These are phyloP conservation scores for Glyptemys insculpta DNA, from an alignment of 2,797 vertebrate species.

Conservation along the genomic window DNA sequence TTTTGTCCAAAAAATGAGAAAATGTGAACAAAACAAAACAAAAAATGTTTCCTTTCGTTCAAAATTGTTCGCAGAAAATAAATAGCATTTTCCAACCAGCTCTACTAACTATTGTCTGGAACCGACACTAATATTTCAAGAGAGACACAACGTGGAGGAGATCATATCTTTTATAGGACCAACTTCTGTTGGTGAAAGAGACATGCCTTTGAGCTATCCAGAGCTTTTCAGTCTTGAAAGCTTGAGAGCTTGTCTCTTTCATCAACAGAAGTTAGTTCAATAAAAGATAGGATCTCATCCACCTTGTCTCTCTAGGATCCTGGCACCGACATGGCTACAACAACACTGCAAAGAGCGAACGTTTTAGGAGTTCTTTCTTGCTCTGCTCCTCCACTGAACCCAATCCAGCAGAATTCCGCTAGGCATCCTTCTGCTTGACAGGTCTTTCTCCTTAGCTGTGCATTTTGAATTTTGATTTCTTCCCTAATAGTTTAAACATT, in stretches of 20 bases:
- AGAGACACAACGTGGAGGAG: not conserved
- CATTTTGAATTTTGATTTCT: not conserved
- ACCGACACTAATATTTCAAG: rapidly evolving
- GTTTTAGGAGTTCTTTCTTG: not conserved
- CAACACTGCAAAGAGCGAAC: not conserved
- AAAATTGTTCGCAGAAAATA: rapidly evolving
- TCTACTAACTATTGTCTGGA: not conserved
- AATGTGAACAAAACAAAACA: not conserved
- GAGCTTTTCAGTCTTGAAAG: not conserved
- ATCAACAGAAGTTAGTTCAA: not conserved
- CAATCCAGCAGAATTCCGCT: rapidly evolving
- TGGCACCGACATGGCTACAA: not conserved
- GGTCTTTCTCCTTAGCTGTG: not conserved
- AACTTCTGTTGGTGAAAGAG: not conserved
- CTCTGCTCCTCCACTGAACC: not conserved
- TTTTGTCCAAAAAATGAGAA: not conserved
- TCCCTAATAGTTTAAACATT: not conserved
- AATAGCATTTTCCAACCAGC: rapidly evolving
- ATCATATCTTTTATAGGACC: not conserved
- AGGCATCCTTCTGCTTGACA: rapidly evolving
- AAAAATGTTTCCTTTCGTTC: not conserved
- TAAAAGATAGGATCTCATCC: not conserved
- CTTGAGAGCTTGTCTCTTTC: not conserved
- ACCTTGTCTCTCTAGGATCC: not conserved
- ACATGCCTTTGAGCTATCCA: not conserved